Conservation (phyloP, 2,113 vertebrate species). For the Tragelaphus scriptus region DNA sequence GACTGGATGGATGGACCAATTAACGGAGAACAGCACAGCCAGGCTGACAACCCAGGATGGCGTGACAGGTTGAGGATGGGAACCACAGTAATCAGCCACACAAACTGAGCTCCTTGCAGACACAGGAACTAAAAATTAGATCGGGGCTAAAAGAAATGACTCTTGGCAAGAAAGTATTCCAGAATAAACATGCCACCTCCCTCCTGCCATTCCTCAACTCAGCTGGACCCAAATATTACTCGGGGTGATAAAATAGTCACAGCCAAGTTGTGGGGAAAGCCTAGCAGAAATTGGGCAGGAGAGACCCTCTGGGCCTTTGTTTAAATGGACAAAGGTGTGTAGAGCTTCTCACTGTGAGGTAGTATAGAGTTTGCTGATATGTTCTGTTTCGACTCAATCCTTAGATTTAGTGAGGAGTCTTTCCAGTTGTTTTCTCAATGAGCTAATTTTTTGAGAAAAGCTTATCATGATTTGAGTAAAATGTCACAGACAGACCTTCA, state of each 20-base stretch:
- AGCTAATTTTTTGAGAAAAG: not conserved
- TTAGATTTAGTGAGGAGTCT: not conserved
- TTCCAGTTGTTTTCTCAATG: not conserved
- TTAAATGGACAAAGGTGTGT: not conserved
- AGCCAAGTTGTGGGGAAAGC: not conserved
- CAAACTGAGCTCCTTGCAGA: slow-evolving; percentile 9
- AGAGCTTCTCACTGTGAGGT: not conserved
- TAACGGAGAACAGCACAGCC: not conserved
- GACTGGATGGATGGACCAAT: not conserved
- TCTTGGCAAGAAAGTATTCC: slow-evolving; percentile 33
- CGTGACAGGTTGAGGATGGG: slow-evolving; percentile 5
- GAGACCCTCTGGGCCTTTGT: not conserved
- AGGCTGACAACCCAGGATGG: not conserved
- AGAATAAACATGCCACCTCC: slow-evolving; percentile 52
- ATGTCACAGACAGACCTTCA: not conserved
- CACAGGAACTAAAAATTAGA: not conserved
- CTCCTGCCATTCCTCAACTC: slow-evolving; percentile 18
- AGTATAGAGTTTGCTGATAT: not conserved
- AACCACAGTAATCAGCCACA: not conserved
- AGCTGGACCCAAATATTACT: not conserved
- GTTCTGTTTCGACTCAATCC: not conserved
- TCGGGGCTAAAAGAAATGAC: slow-evolving; percentile 6
- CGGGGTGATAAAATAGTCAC: not conserved
- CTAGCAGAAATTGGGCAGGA: not conserved
- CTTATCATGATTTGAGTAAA: not conserved